phyloP scores from a whole-genome alignment of 2,113 vertebrate genomes.

The Cottus gobio region DNA sequence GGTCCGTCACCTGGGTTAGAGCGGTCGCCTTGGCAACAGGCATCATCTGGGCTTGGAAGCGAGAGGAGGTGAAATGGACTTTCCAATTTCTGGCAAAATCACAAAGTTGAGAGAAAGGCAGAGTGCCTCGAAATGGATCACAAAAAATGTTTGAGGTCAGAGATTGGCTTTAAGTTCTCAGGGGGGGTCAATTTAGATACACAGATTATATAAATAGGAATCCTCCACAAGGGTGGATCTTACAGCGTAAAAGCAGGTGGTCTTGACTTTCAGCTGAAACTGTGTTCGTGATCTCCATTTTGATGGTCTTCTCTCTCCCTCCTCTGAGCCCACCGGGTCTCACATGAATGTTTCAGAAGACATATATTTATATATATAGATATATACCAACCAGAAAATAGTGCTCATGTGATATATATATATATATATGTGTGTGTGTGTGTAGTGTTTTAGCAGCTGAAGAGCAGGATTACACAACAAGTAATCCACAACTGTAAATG shows the following conservation, averaged over 20 bases:
- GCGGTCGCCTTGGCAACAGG: slow-evolving; percentile 78
- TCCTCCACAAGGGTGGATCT: not conserved
- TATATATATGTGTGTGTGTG: too few relatives aligned
- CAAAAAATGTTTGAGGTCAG: slow-evolving; percentile 28
- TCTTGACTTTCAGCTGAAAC: slow-evolving; percentile 17
- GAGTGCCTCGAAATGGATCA: slow-evolving; percentile 38
- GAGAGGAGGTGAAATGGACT: slow-evolving; percentile 50
- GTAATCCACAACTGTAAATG: slow-evolving; percentile 54
- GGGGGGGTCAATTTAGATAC: slow-evolving; percentile 24
- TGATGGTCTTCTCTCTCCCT: not conserved
- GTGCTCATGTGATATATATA: too few relatives aligned
- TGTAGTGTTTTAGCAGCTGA: slow-evolving; percentile 16
- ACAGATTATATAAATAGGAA: slow-evolving; percentile 12
- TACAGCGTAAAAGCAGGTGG: not conserved
- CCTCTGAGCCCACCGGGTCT: slow-evolving; percentile 8
- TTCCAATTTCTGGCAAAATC: slow-evolving; percentile 50
- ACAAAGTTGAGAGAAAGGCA: slow-evolving; percentile 45
- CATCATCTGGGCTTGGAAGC: slow-evolving; percentile 55
- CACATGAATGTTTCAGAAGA: not conserved
- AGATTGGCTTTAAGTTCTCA: slow-evolving; percentile 33
- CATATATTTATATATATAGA: too few relatives aligned
- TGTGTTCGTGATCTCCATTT: slow-evolving; percentile 7
- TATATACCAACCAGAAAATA: too few relatives aligned
- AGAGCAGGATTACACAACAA: slow-evolving; percentile 62
- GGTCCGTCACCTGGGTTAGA: slow-evolving; percentile 74